Base-by-base conservation (phyloP, 2,888 invertebrate species). In the Parnassius glacialis region DNA sequence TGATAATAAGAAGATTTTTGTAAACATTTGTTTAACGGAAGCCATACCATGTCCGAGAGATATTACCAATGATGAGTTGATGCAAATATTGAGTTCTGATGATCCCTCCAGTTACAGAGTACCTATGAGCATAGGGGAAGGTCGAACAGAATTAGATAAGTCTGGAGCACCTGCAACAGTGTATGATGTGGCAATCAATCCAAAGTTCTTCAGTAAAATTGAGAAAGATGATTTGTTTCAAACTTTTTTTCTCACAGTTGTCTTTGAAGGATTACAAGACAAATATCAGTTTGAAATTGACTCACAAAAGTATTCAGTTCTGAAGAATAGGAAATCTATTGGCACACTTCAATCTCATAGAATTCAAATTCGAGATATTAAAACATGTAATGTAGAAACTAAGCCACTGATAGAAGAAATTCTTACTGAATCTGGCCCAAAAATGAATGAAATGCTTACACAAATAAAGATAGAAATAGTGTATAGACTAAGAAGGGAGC, bases 121-220 rank as follows among this genome's bases (percentile, higher is more conserved):
- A 52, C 98, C 98, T 0, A 96, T 98, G 96, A 97, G 97, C 80
- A 95, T 98, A 67, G 97, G 97, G 0, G 95, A 95, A 76, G 94
- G 96, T 5, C 94, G 95, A 70, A 92, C 93, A 9, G 97, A 97
- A 75, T 84, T 90, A 25, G 97, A 97, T 79, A 97, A 96, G 81
- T 92, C 94, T 58, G 96, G 96, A 43, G 90, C 93, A 25, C 93
- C 94, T 0, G 95, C 95, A 47, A 93, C 94, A 63, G 96, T 94
- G 0, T 96, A 95, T 78, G 98, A 98, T 83, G 94, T 98, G 42
- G 96, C 97, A 2, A 93, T 98, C 44, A 95, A 97, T 83, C 93
- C 96, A 2, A 85, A 88, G 1, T 98, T 97, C 75, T 95, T 95
- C 74, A 90, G 92, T 43, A 97, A 97, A 92, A 94, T 97, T 64